These are phyloP conservation scores for Spinibarbus caldwelli DNA, from an alignment of 2,797 vertebrate genomes.

Conservation along the genomic window DNA sequence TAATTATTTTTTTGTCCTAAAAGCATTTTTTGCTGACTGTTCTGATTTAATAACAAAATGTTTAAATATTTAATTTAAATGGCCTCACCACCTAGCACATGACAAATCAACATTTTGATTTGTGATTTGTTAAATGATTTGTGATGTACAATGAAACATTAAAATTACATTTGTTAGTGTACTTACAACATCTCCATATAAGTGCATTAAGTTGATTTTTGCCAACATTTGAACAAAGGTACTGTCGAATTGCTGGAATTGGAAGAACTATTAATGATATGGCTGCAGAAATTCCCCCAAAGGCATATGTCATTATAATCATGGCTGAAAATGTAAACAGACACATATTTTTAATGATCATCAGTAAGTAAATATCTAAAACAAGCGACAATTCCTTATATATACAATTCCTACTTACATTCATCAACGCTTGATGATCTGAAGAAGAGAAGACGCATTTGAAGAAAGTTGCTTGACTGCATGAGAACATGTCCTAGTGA, in stretches of 20 bases:
- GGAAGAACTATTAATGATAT: constrained; percentile 32
- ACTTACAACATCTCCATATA: constrained; percentile 33
- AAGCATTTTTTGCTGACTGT: no score
- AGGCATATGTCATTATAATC: not conserved
- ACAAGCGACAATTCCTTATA: no score
- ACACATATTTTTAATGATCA: not conserved
- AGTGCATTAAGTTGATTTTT: not conserved
- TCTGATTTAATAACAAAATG: no score
- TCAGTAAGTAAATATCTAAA: not conserved
- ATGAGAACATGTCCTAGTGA: constrained; percentile 2
- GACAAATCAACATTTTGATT: no score
- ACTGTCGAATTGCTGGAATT: constrained; percentile 16
- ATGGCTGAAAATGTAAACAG: constrained; percentile 16
- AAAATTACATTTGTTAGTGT: no score
- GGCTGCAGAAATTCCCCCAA: not conserved
- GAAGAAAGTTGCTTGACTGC: constrained; percentile 27
- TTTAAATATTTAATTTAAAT: no score
- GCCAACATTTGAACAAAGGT: not conserved
- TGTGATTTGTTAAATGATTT: no score
- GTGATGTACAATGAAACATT: no score
- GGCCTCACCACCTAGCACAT: no score
- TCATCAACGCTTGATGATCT: constrained; percentile 12
- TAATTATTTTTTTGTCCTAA: no score
- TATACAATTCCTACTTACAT: not conserved
- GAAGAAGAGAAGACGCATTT: constrained; percentile 21